A percentile compares a stretch with the other conserved stretches of the same genome.
Conservation (phyloP, 2,113 vertebrate species). For the Ceyx margarethae region DNA sequence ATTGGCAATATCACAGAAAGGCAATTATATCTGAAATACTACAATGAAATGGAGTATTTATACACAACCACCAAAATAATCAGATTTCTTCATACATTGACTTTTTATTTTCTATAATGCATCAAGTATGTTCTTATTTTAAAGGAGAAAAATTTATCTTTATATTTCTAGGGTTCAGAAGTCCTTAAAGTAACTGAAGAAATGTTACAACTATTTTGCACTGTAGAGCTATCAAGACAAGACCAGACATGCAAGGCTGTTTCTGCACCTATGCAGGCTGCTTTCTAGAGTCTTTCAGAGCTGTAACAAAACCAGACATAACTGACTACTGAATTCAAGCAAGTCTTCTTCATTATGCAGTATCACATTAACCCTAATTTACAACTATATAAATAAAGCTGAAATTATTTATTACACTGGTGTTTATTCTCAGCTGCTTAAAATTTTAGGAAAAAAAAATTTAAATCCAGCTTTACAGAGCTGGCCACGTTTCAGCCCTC, state of each 20-base stretch:
- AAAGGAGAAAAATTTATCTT: not conserved
- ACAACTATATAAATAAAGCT: not conserved
- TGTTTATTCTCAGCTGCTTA: not conserved
- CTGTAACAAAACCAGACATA: not conserved
- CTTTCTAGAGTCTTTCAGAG: not conserved
- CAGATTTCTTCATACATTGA: not conserved
- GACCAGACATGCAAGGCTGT: not conserved
- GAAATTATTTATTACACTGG: not conserved
- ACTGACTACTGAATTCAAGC: not conserved
- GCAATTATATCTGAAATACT: not conserved
- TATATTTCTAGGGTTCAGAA: not conserved
- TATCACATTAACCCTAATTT: not conserved
- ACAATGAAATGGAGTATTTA: not conserved
- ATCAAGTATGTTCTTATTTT: not conserved
- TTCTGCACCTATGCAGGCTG: not conserved
- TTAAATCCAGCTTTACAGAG: not conserved
- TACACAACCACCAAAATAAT: not conserved
- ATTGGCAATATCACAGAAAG: not conserved
- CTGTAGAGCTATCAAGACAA: not conserved
- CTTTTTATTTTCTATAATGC: not conserved
- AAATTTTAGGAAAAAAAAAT: not conserved
- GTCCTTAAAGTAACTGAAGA: not conserved
- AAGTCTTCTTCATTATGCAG: not conserved
- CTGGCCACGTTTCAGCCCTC: not conserved
- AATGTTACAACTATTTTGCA: not conserved